phyloP scores from a whole-genome alignment of 2,888 invertebrate genomes.

The Polydrusus pterygomalis region DNA sequence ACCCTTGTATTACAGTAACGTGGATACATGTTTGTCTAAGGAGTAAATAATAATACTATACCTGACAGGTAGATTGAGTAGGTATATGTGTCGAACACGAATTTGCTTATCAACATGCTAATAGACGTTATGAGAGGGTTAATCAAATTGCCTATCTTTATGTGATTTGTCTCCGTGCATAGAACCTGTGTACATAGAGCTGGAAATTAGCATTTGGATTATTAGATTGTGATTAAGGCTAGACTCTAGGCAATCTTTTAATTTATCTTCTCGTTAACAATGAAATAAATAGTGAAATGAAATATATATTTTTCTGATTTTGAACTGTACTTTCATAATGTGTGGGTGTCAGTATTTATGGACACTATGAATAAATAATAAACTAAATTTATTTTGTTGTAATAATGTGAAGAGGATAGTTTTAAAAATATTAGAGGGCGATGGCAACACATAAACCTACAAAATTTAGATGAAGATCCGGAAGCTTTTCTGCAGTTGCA shows the following conservation, averaged over 20 bases:
- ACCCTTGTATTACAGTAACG: neutral
- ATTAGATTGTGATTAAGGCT: neutral
- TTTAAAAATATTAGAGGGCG: no score
- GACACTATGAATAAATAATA: no score
- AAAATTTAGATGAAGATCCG: no score
- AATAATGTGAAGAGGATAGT: no score
- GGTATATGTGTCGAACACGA: slow-evolving; percentile 2
- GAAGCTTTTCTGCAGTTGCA: no score
- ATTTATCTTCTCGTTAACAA: no score
- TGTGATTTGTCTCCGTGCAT: neutral
- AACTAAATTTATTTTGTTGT: no score
- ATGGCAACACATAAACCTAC: no score
- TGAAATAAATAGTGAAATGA: no score
- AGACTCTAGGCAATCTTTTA: neutral
- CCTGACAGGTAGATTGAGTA: neutral
- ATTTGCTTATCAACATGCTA: slow-evolving; percentile 15
- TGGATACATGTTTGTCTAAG: neutral
- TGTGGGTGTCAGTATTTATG: no score
- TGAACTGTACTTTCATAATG: no score
- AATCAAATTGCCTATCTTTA: slow-evolving; percentile 17
- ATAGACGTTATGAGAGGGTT: slow-evolving; percentile 8
- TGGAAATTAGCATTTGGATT: neutral
- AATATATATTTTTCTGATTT: no score
- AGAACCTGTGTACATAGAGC: neutral
- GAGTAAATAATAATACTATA: slow-evolving; percentile 8